Percentiles rank a stretch among this genome's conserved stretches.
These are phyloP conservation scores for Cephalophus harveyi DNA, from an alignment of 2,113 vertebrate species.

Conservation along the genomic window DNA sequence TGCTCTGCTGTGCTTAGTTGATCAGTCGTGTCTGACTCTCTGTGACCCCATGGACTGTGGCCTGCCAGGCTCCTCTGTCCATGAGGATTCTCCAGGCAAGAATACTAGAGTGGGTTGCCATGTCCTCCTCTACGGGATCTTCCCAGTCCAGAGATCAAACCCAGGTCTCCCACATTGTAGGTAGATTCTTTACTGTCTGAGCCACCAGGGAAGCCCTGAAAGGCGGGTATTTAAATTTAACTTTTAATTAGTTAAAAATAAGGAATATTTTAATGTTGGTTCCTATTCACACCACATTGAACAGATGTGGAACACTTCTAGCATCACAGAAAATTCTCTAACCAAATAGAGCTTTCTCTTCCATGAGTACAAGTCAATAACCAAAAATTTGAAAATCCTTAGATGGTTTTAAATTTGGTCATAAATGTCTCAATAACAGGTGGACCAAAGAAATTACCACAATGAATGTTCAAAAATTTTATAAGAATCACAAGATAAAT, in stretches of 20 bases:
- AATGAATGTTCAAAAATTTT: not conserved
- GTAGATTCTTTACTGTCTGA: no score
- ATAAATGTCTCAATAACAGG: not conserved
- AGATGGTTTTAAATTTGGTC: not conserved
- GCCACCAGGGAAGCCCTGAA: not conserved
- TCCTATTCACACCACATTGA: not conserved
- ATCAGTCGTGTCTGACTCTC: not conserved
- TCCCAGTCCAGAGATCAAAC: no score
- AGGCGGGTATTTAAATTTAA: not conserved
- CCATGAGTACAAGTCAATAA: not conserved
- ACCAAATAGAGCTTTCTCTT: not conserved
- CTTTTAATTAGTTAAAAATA: not conserved
- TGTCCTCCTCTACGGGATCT: no score
- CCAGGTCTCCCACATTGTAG: no score
- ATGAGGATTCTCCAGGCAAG: no score
- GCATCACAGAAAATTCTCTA: not conserved
- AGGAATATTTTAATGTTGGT: not conserved
- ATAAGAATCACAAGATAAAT: not conserved
- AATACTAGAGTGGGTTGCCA: no score
- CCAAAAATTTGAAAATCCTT: not conserved
- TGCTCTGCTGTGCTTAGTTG: not conserved
- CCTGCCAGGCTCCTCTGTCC: not conserved
- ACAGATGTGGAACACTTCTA: not conserved
- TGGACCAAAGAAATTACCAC: not conserved
- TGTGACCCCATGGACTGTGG: rapidly evolving